phyloP scores from a whole-genome alignment of 2,113 vertebrate species.

The Struthio camelus region DNA sequence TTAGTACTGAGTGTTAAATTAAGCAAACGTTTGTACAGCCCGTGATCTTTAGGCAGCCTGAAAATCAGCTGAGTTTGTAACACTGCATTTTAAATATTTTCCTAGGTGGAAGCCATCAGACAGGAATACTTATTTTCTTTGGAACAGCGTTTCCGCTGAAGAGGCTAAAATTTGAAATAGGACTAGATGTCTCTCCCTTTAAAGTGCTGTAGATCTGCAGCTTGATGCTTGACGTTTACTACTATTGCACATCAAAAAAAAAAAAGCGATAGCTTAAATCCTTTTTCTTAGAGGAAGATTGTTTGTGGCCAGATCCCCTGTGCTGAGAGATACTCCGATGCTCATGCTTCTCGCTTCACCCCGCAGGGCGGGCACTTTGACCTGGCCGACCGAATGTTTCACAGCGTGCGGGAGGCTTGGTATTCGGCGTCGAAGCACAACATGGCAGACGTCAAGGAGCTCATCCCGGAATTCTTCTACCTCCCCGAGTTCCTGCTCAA shows the following conservation, averaged over 20 bases:
- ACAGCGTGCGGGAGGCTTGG: conserved; percentile 97
- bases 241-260: not conserved
- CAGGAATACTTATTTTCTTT: not conserved
- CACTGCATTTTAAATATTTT: not conserved
- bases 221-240: not conserved
- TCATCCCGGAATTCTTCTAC: conserved; percentile 99
- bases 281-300: not conserved
- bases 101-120: not conserved
- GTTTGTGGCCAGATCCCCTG: not conserved
- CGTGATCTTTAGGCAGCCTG: not conserved
- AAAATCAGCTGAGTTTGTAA: not conserved
- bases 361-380: conserved; percentile 95
- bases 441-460: conserved; percentile 99
- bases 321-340: not conserved
- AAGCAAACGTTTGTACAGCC: not conserved
- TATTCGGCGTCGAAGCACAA: conserved; percentile 97
- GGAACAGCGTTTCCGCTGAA: not conserved
- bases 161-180: not conserved
- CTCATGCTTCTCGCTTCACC: not conserved
- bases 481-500: conserved; percentile 96
- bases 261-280: not conserved
- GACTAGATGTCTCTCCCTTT: not conserved
- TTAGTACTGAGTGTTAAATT: not conserved
- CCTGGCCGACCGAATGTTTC: conserved; percentile 98
- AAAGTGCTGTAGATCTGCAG: fast-evolving